Conservation (phyloP, 2,797 vertebrate species). For the Poeciliopsis gracilis region DNA sequence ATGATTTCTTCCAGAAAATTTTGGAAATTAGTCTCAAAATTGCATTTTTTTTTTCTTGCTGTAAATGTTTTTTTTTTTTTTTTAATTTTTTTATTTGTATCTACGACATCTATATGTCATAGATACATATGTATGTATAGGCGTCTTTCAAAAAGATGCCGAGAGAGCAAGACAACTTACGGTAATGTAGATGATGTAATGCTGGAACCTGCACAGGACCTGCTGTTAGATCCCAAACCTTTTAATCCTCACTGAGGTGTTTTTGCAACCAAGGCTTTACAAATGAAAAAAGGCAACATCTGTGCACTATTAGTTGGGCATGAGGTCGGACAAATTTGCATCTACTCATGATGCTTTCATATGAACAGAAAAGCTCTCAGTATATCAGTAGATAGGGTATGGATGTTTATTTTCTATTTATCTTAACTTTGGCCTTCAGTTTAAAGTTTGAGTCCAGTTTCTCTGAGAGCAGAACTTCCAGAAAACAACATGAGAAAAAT, state of each 20-base stretch:
- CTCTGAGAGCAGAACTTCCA: neutral
- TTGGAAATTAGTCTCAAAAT: no score
- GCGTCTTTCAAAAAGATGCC: no score
- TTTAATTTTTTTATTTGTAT: no score
- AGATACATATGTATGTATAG: no score
- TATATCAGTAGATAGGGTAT: neutral
- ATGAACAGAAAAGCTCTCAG: neutral
- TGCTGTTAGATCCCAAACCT: neutral
- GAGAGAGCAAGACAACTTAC: neutral
- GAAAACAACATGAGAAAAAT: neutral
- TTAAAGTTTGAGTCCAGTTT: no score
- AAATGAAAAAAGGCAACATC: constrained; percentile 4
- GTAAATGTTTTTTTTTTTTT: no score
- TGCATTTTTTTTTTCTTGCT: no score
- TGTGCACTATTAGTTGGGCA: neutral
- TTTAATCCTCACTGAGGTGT: neutral
- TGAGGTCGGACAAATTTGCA: neutral
- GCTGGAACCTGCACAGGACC: neutral
- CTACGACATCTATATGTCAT: no score
- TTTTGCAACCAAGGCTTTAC: neutral
- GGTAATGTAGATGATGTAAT: neutral
- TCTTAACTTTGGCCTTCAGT: no score
- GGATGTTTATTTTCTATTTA: neutral
- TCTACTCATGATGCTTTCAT: neutral
- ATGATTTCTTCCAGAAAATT: no score